Percentiles rank a stretch among this genome's conserved stretches.
Conservation (phyloP, 2,113 vertebrate genomes). For the Hiodon tergisus region DNA sequence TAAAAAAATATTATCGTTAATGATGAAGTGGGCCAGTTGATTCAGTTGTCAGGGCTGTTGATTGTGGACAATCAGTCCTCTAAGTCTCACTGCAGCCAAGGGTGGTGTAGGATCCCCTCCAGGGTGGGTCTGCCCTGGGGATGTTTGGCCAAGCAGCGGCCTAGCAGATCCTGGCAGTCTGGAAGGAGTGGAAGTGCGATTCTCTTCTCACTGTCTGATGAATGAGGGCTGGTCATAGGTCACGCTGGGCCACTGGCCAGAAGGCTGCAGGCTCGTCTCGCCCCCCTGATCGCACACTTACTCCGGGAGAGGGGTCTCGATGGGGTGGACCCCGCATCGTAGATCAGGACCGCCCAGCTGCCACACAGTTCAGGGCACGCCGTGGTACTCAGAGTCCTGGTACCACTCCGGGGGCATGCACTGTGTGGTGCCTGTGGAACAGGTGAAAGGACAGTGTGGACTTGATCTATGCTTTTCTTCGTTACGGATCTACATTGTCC, state of each 20-base stretch:
- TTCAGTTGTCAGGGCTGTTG: too few relatives aligned
- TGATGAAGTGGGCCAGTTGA: too few relatives aligned
- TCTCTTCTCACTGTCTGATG: too few relatives aligned
- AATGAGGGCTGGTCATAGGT: too few relatives aligned
- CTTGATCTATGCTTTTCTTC: background rate
- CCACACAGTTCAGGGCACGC: constrained; percentile 2
- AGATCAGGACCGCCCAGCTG: background rate
- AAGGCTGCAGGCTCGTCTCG: background rate
- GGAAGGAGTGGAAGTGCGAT: background rate
- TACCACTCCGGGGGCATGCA: background rate
- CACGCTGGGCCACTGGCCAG: too few relatives aligned
- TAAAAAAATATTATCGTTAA: too few relatives aligned
- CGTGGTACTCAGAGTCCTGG: constrained; percentile 1
- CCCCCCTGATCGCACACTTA: background rate
- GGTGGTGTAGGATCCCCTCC: background rate
- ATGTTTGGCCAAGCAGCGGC: background rate
- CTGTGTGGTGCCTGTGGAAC: background rate
- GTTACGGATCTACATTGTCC: too few relatives aligned
- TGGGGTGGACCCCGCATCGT: background rate
- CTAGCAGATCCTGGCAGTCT: constrained; percentile 1
- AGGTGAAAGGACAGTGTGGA: background rate
- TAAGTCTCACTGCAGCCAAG: background rate
- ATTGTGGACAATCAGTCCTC: background rate
- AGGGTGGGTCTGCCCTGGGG: background rate
- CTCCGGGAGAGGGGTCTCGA: background rate